Conservation (phyloP, 2,113 vertebrate species). For the Tetrao urogallus region DNA sequence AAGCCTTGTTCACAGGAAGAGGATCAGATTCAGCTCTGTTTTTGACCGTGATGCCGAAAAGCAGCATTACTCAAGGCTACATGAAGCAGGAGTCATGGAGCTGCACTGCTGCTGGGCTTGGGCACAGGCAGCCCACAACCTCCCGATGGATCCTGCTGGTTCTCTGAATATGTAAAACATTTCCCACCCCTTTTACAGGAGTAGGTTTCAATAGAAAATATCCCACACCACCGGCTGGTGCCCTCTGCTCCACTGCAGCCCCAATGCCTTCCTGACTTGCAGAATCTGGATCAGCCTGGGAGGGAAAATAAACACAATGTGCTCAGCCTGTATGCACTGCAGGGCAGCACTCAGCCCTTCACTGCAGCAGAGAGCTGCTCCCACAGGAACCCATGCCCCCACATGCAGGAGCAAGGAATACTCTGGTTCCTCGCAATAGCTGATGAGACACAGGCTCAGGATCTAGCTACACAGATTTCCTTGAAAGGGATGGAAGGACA, state of each 20-base stretch:
- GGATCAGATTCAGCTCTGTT: neutral
- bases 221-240: too few species aligned
- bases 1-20: neutral
- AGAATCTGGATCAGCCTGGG: rapidly evolving
- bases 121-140: too few species aligned
- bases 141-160: neutral
- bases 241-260: neutral
- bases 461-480: neutral
- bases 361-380: neutral
- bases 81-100: neutral
- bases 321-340: neutral
- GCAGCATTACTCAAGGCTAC: neutral
- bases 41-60: rapidly evolving
- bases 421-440: rapidly evolving
- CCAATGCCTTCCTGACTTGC: rapidly evolving
- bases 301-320: neutral
- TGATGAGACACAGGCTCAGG: rapidly evolving
- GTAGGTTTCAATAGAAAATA: neutral
- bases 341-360: neutral
- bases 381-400: neutral
- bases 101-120: neutral
- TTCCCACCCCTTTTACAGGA: neutral
- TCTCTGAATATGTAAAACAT: neutral
- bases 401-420: neutral
- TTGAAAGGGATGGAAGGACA: neutral